Percentiles rank a stretch among this genome's conserved stretches.
Conservation (phyloP, 2,113 vertebrate species). For the Illadopsis cleaveri region DNA sequence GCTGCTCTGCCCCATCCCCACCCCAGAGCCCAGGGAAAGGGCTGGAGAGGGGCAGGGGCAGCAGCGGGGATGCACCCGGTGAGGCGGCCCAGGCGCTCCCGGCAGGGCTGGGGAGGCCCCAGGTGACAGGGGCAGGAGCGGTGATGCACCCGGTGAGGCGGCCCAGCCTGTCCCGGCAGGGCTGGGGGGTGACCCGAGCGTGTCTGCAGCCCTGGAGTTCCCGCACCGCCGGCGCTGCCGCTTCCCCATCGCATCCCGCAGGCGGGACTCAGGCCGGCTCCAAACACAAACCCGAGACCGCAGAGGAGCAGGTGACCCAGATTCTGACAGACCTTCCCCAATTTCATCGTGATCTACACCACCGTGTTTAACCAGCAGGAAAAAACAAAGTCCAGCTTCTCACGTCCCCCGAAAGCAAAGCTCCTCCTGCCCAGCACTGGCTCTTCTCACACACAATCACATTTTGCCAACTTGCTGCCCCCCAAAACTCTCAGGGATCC, state of each 20-base stretch:
- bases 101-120: no score
- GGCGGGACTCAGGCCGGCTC: neutral
- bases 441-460: neutral
- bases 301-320: neutral
- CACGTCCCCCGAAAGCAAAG: neutral
- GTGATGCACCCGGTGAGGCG: fast-evolving
- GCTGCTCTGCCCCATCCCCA: neutral
- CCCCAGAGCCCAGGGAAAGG: neutral
- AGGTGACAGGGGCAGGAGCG: neutral
- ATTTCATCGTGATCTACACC: fast-evolving
- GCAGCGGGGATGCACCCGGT: no score
- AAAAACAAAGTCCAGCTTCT: neutral
- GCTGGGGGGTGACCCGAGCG: neutral
- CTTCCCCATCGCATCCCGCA: neutral
- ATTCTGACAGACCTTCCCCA: neutral
- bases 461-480: neutral
- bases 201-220: neutral
- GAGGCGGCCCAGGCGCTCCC: no score
- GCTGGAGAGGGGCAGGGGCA: no score
- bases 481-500: fast-evolving
- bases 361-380: fast-evolving
- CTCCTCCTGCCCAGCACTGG: fast-evolving
- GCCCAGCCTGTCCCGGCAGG: neutral
- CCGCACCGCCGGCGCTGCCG: neutral
- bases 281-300: neutral